Evolutionary conservation across 2,797 vertebrate genomes (phyloP).

Genomic region (Chelon labrosus): DNA sequence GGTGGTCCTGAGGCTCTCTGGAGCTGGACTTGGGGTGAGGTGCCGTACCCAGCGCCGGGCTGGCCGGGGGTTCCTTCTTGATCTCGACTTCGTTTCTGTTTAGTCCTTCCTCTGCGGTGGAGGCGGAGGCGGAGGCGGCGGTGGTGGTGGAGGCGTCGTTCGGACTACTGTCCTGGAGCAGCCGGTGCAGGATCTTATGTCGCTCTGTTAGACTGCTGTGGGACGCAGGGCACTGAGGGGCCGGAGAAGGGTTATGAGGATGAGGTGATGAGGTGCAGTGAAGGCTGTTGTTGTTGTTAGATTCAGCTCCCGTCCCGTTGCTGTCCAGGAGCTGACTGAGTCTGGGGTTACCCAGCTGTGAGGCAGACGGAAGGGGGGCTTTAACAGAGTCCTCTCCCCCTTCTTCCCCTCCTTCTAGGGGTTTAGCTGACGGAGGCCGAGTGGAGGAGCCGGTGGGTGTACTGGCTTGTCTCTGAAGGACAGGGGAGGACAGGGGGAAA

Average conservation of each 20-base stretch:
- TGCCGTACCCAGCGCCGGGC: constrained; percentile 61
- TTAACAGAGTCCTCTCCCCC: constrained; percentile 84
- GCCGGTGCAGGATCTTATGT: constrained; percentile 94
- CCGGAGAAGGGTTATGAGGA: constrained; percentile 78
- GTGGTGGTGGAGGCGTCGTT: constrained; percentile 75
- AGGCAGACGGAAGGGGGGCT: constrained; percentile 70
- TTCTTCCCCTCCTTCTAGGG: constrained; percentile 82
- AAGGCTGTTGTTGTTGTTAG: constrained; percentile 44
- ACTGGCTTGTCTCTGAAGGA: constrained; percentile 83
- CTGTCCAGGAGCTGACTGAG: constrained; percentile 80
- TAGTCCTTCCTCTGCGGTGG: constrained; percentile 45
- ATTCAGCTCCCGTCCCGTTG: constrained; percentile 60
- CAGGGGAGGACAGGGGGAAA: constrained; percentile 87
- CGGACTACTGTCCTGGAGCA: constrained; percentile 95
- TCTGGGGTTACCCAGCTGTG: constrained; percentile 79
- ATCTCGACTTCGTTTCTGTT: constrained; percentile 73
- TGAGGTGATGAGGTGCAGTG: constrained; percentile 83
- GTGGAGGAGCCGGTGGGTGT: constrained; percentile 77
- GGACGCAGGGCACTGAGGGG: constrained; percentile 88
- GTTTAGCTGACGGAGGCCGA: constrained; percentile 86
- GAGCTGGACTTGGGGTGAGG: constrained; percentile 75
- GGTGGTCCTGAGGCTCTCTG: constrained; percentile 94
- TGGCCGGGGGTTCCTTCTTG: constrained; percentile 81
- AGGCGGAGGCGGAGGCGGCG: too few species aligned
- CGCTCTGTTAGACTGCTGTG: constrained; percentile 94